Base-by-base conservation (phyloP, 2,113 vertebrate species). In the Ginglymostoma cirratum region DNA sequence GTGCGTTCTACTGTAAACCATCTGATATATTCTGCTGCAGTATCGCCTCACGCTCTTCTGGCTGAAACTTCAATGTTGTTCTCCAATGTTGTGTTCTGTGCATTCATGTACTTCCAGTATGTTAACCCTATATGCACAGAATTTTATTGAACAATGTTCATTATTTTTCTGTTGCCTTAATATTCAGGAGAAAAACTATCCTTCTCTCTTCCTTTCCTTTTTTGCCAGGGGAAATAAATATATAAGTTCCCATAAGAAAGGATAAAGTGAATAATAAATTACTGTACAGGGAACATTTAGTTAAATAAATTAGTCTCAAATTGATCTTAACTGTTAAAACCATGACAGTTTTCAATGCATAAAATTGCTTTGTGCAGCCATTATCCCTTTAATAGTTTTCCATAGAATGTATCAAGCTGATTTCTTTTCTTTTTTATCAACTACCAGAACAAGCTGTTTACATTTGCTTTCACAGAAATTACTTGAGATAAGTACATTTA, bases 281-380 rank as follows among this genome's bases (percentile, higher is more conserved):
- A 95, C 42, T 45, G 38, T 76, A 17, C 67, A 95, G 67, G 94
- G 69, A 95, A 42, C 69, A 76, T 72, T 95, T 76, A 95, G 66
- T 34, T 76, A 70, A 95, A 95, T 10, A 76, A 72, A 95, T 95
- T 48, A 95, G 42, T 76, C 94, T 72, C 48, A 45, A 94, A 95
- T 72, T 72, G 67, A 95, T 95, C 45, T 95, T 95, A 72, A 95
- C 69, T 52, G 69, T 72, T 72, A 95, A 70, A 95, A 95, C 24
- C 42, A 76, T 30, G 69, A 72, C 42, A 95, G 38, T 72, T 69
- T 72, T 76, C 94, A 95, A 48, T 48, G 94, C 67, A 95, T 95
- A 95, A 95, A 95, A 95, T 72, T 95, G 67, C 94, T 72, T 95
- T 95, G 69, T 52, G 69, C 42, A 72, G 67, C 38, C 52, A 72